Conservation (phyloP, 2,797 vertebrate genomes). For the Falco columbarius region DNA sequence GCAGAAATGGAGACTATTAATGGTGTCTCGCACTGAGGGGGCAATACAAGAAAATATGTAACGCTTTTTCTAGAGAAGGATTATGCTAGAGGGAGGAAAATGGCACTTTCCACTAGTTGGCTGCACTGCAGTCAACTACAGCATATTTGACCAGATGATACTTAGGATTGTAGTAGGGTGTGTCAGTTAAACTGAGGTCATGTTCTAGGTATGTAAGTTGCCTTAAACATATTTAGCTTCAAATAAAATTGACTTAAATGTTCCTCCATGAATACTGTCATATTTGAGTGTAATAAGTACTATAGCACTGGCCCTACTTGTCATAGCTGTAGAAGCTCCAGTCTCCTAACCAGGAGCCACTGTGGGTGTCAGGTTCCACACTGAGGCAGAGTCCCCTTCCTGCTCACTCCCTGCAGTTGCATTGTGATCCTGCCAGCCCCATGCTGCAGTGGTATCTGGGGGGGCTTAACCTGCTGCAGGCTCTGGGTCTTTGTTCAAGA, state of each 20-base stretch:
- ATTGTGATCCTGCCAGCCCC: background rate
- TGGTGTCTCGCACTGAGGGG: conserved; percentile 50
- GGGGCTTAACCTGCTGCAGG: background rate
- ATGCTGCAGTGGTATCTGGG: background rate
- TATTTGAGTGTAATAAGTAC: conserved; percentile 21
- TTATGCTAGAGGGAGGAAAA: conserved; percentile 23
- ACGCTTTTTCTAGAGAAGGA: conserved; percentile 28
- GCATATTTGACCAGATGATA: conserved; percentile 37
- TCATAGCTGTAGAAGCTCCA: background rate
- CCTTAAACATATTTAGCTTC: conserved; percentile 78
- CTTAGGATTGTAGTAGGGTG: conserved; percentile 60
- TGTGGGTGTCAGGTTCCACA: background rate
- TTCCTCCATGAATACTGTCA: conserved; percentile 67
- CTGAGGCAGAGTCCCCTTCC: background rate
- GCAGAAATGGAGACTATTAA: conserved; percentile 13
- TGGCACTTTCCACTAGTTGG: conserved; percentile 51
- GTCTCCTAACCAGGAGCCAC: background rate
- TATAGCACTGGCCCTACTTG: background rate
- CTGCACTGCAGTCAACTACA: conserved; percentile 10
- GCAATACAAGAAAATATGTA: background rate
- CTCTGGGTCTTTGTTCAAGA: background rate
- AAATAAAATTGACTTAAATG: conserved; percentile 76
- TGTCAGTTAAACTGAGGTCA: conserved; percentile 72
- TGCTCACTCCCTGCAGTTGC: rapidly evolving
- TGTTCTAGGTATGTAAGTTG: conserved; percentile 77